Percentiles rank a stretch among this genome's conserved stretches.
Conservation (phyloP, 2,888 invertebrate species). For the Villa cingulata region DNA sequence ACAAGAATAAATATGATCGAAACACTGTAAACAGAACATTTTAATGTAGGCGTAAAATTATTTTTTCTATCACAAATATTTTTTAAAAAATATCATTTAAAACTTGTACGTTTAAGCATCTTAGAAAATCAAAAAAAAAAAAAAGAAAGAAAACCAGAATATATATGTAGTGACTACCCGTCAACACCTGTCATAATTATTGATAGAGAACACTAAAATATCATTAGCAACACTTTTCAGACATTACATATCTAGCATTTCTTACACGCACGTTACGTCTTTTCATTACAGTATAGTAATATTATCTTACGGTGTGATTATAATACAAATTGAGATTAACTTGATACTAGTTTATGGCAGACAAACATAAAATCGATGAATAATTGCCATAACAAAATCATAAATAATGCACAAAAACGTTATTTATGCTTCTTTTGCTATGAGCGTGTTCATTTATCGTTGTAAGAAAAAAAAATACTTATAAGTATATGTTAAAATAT, state of each 20-base stretch:
- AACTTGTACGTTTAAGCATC: too few species aligned
- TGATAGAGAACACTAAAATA: background rate
- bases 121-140: too few species aligned
- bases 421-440: background rate
- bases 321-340: constrained; percentile 6
- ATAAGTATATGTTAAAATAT: too few species aligned
- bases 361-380: constrained; percentile 4
- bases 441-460: too few species aligned
- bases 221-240: background rate
- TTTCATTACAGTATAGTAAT: too few species aligned
- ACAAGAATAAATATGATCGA: too few species aligned
- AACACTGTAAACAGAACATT: too few species aligned
- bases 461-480: too few species aligned
- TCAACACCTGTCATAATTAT: background rate
- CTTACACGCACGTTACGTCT: background rate
- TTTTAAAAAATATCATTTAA: too few species aligned
- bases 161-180: background rate
- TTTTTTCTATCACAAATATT: too few species aligned
- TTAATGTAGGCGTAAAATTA: too few species aligned
- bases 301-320: background rate
- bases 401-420: constrained; percentile 1
- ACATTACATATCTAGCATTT: background rate
- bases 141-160: too few species aligned
- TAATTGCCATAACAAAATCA: constrained; percentile 7
- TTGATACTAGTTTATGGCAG: constrained; percentile 1